Percentiles rank a stretch among this genome's conserved stretches.
These are phyloP conservation scores for Cossypha niveicapilla DNA, from an alignment of 2,797 vertebrate genomes.

Conservation along the genomic window DNA sequence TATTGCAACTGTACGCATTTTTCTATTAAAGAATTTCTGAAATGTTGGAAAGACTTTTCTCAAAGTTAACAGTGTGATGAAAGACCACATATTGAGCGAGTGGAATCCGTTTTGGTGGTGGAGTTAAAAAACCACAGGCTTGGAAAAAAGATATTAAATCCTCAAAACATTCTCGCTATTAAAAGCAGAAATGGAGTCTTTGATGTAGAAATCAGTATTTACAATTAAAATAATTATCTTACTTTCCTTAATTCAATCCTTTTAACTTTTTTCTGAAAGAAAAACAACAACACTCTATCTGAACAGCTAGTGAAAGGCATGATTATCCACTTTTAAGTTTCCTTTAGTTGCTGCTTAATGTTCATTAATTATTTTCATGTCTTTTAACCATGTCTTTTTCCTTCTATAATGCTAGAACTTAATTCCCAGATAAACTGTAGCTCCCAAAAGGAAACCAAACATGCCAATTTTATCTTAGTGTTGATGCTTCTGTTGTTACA, in stretches of 20 bases:
- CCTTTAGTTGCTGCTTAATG: neutral
- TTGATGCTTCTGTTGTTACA: neutral
- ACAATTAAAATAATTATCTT: slow-evolving; percentile 18
- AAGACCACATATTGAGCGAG: neutral
- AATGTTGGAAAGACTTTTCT: slow-evolving; percentile 18
- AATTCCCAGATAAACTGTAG: neutral
- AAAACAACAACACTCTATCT: neutral
- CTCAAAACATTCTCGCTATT: neutral
- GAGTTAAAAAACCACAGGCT: neutral
- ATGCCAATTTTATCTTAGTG: neutral
- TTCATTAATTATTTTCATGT: neutral
- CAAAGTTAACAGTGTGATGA: neutral
- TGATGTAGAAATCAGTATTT: slow-evolving; percentile 2
- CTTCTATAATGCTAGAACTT: neutral
- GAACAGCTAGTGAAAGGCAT: neutral
- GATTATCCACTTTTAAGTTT: neutral
- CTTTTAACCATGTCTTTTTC: neutral
- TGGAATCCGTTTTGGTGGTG: neutral
- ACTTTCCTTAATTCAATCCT: neutral
- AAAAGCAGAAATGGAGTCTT: neutral
- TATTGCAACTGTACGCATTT: neutral
- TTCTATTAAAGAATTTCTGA: neutral
- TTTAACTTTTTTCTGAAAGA: neutral
- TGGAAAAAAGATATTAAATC: neutral
- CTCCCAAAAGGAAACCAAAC: neutral